Base-by-base conservation (phyloP, 2,888 invertebrate species). In the Nephrocerus scutellatus region DNA sequence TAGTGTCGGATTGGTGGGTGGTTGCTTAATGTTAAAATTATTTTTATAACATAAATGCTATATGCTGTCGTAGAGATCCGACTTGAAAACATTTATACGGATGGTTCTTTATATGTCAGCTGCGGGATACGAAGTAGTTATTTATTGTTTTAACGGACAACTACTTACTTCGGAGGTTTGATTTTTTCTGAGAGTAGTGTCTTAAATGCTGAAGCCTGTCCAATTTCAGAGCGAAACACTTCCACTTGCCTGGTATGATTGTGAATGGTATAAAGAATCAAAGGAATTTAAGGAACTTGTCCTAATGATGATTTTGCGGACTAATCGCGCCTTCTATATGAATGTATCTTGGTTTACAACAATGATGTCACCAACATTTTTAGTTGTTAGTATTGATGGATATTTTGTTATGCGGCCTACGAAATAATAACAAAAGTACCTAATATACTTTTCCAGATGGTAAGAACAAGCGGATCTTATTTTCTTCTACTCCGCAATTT, bases 361-460 rank as follows among this genome's bases (percentile, higher is more conserved):
- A 22, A 50, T 63, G 45, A 58, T 59, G 3, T 46, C 59, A 3
- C 44, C 51, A 12, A 60, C 65, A 12, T 41, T 62, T 10, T 48
- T 59, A 4, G 42, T 51, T 41, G 62, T 63, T 26, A 43, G 45
- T 29, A 13, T 9, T 13, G n/a, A n/a, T n/a, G n/a, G n/a, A n/a
- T n/a, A n/a, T n/a, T n/a, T n/a, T n/a, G n/a, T n/a, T n/a, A n/a
- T n/a, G n/a, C n/a, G n/a, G n/a, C n/a, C n/a, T n/a, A n/a, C n/a
- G n/a, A n/a, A n/a, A n/a, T n/a, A n/a, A n/a, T n/a, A n/a, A n/a
- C n/a, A n/a, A n/a, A n/a, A n/a, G n/a, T n/a, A n/a, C n/a, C n/a
- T n/a, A n/a, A n/a, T n/a, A n/a, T n/a, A n/a, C n/a, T n/a, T n/a
- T 54, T 48, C 26, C 50, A 63, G 64, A 59, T 63, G 48, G 31